Evolutionary conservation across 2,888 invertebrate genomes (phyloP), one percentile per base, ranked within the genome.

Genomic region (Pardosa pseudoannulata): DNA sequence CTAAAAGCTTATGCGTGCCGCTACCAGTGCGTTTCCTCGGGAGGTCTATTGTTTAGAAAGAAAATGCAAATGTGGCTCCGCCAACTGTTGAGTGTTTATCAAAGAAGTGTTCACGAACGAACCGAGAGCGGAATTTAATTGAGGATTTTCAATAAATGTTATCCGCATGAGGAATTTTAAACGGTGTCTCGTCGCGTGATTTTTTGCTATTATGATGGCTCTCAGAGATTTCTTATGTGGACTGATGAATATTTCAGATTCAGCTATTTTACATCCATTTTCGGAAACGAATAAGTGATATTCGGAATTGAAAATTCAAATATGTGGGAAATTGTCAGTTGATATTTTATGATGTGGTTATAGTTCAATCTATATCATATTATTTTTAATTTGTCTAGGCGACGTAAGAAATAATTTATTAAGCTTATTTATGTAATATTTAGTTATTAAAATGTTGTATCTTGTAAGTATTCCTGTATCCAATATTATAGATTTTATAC

Each of bases 1-100:
- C n/a, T 16, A 9, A 56, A 56, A 56, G 16, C 23, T 11, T 16
- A 23, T 56, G 56, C 56, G 56, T 56, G 56, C 23, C 56, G 56
- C 23, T 23, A 23, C 23, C 19, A 16, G 16, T 16, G n/a, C 46
- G 46, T 46, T 46, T 5, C 3, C 41, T 9, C n/a, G n/a, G 56
- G 23, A 56, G 46, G 56, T 56, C 56, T 56, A 56, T 56, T 56
- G 56, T 56, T 56, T 23, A 56, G 56, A 56, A 56, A 56, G 56
- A 56, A 56, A 56, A 56, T 56, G 56, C 56, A 56, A 56, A 56
- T 56, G 23, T 56, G 56, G 56, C 56, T 56, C 46, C 16, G 46
- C 23, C 56, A 56, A 56, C 23, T 56, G 56, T 56, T 56, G 56
- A 23, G 56, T 23, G 56, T 23, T 56, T 16, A 56, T 56, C 56